phyloP scores from a whole-genome alignment of 2,888 invertebrate genomes.

The Octodonta nipae region DNA sequence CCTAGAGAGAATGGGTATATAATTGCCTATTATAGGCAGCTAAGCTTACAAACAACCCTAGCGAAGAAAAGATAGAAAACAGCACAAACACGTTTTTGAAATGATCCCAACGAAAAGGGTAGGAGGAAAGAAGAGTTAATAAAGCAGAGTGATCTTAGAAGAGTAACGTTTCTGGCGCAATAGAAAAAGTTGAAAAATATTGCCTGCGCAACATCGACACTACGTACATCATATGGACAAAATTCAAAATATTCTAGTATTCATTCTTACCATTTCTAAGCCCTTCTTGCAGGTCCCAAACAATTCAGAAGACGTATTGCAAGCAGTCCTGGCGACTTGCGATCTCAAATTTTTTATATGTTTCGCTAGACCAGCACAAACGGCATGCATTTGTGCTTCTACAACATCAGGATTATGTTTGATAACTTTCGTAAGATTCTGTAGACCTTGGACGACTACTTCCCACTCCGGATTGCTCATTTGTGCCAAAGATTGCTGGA shows the following conservation, averaged over 20 bases:
- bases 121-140: no score
- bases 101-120: no score
- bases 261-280: constrained; percentile 48
- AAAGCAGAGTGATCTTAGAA: no score
- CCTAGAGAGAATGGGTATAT: no score
- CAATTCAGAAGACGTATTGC: constrained; percentile 66
- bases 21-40: no score
- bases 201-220: no score
- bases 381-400: constrained; percentile 52
- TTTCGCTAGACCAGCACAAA: constrained; percentile 55
- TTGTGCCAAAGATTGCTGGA: constrained; percentile 49
- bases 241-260: background rate
- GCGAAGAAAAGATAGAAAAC: no score
- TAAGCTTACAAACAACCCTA: no score
- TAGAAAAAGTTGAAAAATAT: no score
- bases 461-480: constrained; percentile 71
- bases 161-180: no score
- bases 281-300: constrained; percentile 44
- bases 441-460: constrained; percentile 54
- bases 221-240: background rate
- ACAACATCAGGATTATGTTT: constrained; percentile 50
- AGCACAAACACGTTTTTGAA: no score
- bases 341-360: constrained; percentile 84
- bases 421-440: constrained; percentile 53
- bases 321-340: constrained; percentile 80